Evolutionary conservation across 2,888 invertebrate genomes (phyloP), one percentile per base, ranked within the genome.

Genomic region (Tipula confusa): DNA sequence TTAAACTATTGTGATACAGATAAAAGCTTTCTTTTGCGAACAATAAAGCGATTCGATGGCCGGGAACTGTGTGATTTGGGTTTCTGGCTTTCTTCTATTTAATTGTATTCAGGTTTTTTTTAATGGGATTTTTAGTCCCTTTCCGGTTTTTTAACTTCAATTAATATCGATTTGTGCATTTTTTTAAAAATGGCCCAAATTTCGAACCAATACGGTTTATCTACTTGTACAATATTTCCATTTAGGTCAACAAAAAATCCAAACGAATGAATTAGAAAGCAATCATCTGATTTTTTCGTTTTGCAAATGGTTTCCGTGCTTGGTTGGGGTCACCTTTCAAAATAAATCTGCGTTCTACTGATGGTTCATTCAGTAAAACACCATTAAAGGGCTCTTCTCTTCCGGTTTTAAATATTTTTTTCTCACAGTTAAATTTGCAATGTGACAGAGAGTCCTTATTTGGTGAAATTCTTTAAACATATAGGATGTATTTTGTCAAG

Each of bases 1-100:
- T 84, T 83, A 18, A 84, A 84, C 9, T 84, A 83, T 2, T n/a
- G n/a, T n/a, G n/a, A 79, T 79, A 11, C 81, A 38, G 33, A 84
- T 81, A 29, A 33, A 31, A 81, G 81, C 33, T 81, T 81, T 81
- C 31, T 33, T 81, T 33, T 18, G 33, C 33, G 15, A 15, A n/a
- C 43, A 1, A 2, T 38, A 38, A 6, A 15, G 43, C 15, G 43
- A 43, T 43, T 43, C 43, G 43, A 15, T 43, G 43, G n/a, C 7
- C 43, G 43, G 43, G 43, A 43, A 43, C 15, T 1, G 15, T 43
- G 15, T 15, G 43, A 43, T 43, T 15, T n/a, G 2, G 43, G 43
- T 43, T 1, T 43, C 15, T 43, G 43, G 6, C 15, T 43, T 43
- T 6, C 43, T 15, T 43, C 43, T 3, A 15, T 15, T 43, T 6